These are phyloP conservation scores for Porites lutea DNA, from an alignment of 64 coral and sea anemone species.

Conservation along the genomic window DNA sequence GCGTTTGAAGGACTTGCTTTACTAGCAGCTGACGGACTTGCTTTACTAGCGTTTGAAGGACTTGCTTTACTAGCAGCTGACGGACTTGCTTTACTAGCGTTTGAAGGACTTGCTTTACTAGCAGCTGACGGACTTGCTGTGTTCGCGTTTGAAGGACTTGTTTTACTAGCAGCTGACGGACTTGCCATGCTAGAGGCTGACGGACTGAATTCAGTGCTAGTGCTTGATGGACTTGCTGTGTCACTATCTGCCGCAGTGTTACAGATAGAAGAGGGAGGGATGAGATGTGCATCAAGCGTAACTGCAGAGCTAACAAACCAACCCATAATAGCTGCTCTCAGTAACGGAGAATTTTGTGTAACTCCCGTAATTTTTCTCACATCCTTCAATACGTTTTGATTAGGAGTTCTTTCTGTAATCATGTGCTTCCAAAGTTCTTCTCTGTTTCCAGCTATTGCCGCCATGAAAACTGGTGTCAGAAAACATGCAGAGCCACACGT, in stretches of 20 bases:
- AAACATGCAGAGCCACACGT: slow-evolving; percentile 19
- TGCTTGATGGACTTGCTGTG: background rate
- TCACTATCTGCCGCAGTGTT: background rate
- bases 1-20: slow-evolving; percentile 10
- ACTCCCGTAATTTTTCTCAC: slow-evolving; percentile 16
- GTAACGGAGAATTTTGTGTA: slow-evolving; percentile 14
- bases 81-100: slow-evolving; percentile 1
- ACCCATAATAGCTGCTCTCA: slow-evolving; percentile 33
- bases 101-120: slow-evolving; percentile 1
- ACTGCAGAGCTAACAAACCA: slow-evolving; percentile 29
- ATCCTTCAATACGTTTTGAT: slow-evolving; percentile 18
- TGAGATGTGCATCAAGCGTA: slow-evolving; percentile 8
- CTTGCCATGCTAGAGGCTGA: background rate
- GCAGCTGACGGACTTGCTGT: background rate
- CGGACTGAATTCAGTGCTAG: background rate
- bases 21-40: slow-evolving; percentile 1
- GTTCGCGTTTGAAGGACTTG: background rate
- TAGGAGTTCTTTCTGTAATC: slow-evolving; percentile 29
- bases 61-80: slow-evolving; percentile 7
- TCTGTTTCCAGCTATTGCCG: slow-evolving; percentile 32
- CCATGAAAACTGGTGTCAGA: slow-evolving; percentile 30
- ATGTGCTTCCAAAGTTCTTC: slow-evolving; percentile 23
- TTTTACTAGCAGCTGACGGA: background rate
- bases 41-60: background rate
- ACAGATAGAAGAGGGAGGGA: slow-evolving; percentile 24